Evolutionary conservation across 1,140 invertebrate genomes (phyloP), one percentile per base, ranked within the genome.

Genomic region (Leptinotarsa lineolata): DNA sequence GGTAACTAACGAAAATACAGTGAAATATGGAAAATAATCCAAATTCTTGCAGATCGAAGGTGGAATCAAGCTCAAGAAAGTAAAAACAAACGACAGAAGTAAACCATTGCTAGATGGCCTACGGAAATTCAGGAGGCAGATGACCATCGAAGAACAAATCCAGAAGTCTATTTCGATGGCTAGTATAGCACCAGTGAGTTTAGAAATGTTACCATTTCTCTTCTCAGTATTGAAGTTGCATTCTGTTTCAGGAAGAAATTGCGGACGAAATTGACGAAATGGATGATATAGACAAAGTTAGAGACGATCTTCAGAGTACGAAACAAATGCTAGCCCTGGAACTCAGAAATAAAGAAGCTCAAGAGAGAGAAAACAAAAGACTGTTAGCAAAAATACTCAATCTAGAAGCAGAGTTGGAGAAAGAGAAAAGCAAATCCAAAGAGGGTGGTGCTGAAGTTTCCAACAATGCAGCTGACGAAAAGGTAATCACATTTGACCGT

Each of bases 251-350:
- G 81, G 83, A 83, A 71, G 82, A 84, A 73, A 80, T 83, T 22
- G 78, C 88, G 22, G 89, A 89, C 65, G 91, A 93, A 79, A 89
- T 90, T 21, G 93, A 94, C 80, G 93, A 95, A 77, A 89, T 94
- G 88, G 94, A 96, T 75, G 94, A 96, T 77, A 95, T 95, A 77
- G 94, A 96, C 80, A 94, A 93, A 82, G 91, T 95, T n/a, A 88
- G 94, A 73, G 95, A 96, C 79, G 95, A 96, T 84, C 87, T 96
- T 48, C 94, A 96, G 82, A 95, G 93, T 71, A 95, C 94, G 2
- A 96, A 96, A 85, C 94, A 96, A 85, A 92, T 96, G 88, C 85
- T 96, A 73, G 94, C 94, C 2, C 86, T 95, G 60, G 95, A 96
- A 85, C 85, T 96, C 74, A 88, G 93, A 81, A 94, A 94, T 80